Percentiles rank a stretch among this genome's conserved stretches.
phyloP scores from a whole-genome alignment of 2,888 invertebrate genomes.

The Onchidella celtica region DNA sequence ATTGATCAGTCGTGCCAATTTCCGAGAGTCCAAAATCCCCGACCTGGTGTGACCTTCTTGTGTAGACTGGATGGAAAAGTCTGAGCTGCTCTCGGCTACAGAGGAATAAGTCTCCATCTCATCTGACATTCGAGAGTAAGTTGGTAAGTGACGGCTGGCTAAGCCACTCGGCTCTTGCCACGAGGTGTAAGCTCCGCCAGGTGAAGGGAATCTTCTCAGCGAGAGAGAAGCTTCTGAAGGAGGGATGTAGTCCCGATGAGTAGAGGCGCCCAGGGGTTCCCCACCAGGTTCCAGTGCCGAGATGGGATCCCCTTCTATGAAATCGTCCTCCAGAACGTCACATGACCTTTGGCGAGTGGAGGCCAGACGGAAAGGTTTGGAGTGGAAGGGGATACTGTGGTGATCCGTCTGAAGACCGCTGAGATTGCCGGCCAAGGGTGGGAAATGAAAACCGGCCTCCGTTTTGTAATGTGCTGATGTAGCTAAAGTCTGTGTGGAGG shows the following conservation, averaged over 20 bases:
- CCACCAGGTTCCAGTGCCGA: neutral
- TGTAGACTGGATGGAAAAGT: conserved; percentile 51
- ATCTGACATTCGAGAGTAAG: conserved; percentile 1
- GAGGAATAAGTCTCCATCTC: conserved; percentile 41
- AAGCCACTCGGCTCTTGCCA: neutral
- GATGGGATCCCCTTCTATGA: neutral
- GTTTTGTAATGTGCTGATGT: conserved; percentile 7
- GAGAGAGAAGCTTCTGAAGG: neutral
- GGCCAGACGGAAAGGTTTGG: neutral
- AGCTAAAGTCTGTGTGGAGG: neutral
- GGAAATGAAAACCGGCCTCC: conserved; percentile 2
- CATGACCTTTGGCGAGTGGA: conserved; percentile 34
- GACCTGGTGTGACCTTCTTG: conserved; percentile 49
- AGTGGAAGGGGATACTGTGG: neutral
- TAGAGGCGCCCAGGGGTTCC: neutral
- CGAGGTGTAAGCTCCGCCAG: neutral
- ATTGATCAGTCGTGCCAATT: conserved; percentile 66
- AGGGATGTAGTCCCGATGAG: neutral
- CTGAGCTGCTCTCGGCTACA: conserved; percentile 45
- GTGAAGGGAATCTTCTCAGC: neutral
- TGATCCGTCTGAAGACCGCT: neutral
- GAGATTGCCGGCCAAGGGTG: conserved; percentile 33
- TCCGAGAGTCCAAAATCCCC: conserved; percentile 63
- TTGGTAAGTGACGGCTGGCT: neutral
- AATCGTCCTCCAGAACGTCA: conserved; percentile 41